Evolutionary conservation across 2,113 vertebrate species (phyloP).

Genomic region (Microcebus jonahi): DNA sequence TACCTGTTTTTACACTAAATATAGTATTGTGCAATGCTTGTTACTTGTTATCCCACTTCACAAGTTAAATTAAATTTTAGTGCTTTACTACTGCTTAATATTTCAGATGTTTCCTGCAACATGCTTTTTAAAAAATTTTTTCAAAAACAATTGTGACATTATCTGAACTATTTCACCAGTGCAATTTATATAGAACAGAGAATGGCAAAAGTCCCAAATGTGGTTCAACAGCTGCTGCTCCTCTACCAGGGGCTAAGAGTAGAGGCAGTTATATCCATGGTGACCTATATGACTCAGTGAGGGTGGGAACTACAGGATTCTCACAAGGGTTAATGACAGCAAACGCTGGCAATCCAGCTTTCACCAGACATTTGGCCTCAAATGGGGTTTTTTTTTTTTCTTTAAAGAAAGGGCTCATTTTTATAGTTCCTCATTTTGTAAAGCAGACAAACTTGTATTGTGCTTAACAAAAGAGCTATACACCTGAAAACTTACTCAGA

Average conservation of each 20-base stretch:
- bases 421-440: slow-evolving; percentile 23
- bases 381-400: neutral
- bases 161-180: slow-evolving; percentile 36
- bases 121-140: neutral
- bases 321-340: slow-evolving; percentile 9
- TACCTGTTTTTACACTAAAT: neutral
- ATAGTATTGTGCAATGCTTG: neutral
- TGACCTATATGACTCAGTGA: slow-evolving; percentile 45
- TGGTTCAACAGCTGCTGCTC: slow-evolving; percentile 54
- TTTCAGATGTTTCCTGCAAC: slow-evolving; percentile 30
- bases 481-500: neutral
- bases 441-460: neutral
- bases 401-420: neutral
- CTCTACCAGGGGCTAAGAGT: neutral
- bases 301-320: slow-evolving; percentile 26
- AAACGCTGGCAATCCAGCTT: neutral
- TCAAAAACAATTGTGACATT: slow-evolving; percentile 43
- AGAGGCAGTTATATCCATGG: slow-evolving; percentile 59
- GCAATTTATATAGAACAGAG: slow-evolving; percentile 45
- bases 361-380: slow-evolving; percentile 24
- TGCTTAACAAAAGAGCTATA: neutral
- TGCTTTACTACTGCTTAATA: neutral
- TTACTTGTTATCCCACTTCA: neutral
- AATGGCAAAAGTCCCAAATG: slow-evolving; percentile 37
- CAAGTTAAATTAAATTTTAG: slow-evolving; percentile 21